These are phyloP conservation scores for Gandaritis pyraliata DNA, from an alignment of 2,888 invertebrate species.

Conservation along the genomic window DNA sequence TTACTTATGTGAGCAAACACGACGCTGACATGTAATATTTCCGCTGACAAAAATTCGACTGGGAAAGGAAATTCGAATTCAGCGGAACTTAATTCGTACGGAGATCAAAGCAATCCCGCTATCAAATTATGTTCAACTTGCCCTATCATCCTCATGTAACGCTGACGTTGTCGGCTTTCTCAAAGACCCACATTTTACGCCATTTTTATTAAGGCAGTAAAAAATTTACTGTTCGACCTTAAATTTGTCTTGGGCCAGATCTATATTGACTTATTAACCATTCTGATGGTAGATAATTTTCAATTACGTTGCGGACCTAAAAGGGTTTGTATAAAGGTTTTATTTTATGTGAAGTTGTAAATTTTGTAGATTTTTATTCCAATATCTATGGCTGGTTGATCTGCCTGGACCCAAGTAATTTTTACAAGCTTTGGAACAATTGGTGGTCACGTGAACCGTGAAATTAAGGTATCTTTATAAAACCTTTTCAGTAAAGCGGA, in stretches of 20 bases:
- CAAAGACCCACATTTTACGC: conserved; percentile 31
- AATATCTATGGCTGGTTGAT: background rate
- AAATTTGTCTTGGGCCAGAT: conserved; percentile 37
- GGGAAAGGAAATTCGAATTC: conserved; percentile 10
- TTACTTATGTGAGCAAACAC: background rate
- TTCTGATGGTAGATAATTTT: conserved; percentile 29
- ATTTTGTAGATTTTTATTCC: conserved; percentile 15
- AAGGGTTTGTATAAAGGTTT: conserved; percentile 15
- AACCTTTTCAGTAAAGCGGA: background rate
- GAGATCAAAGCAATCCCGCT: conserved; percentile 21
- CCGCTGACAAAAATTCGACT: conserved; percentile 2
- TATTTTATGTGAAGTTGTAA: conserved; percentile 17
- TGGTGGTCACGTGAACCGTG: background rate
- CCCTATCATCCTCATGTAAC: conserved; percentile 20
- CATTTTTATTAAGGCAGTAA: conserved; percentile 44
- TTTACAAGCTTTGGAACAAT: background rate
- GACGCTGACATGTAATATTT: conserved; percentile 7
- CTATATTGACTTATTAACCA: conserved; percentile 30
- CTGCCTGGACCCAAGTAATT: background rate
- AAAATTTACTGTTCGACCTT: conserved; percentile 42
- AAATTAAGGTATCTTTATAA: background rate
- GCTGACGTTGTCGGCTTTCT: conserved; percentile 33
- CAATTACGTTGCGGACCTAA: conserved; percentile 26
- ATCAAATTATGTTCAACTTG: conserved; percentile 26
- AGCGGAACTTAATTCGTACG: conserved; percentile 15